A percentile compares a stretch with the other conserved stretches of the same genome.
phyloP scores from a whole-genome alignment of 2,888 invertebrate species.

The Sinotaia quadrata region DNA sequence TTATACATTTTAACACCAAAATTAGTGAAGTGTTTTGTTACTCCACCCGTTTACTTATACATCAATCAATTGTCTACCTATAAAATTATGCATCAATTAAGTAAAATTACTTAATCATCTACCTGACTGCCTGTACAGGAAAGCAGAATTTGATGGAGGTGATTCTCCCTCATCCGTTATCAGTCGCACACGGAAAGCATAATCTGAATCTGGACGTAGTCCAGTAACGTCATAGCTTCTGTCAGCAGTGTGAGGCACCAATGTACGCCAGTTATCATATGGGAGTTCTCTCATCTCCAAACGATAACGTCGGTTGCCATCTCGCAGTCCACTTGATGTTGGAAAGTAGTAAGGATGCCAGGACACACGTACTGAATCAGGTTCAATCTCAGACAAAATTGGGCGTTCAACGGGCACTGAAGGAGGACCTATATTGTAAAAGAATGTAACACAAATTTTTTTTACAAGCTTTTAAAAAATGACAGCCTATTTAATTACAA shows the following conservation, averaged over 20 bases:
- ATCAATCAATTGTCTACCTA: too few species aligned
- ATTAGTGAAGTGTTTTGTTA: too few species aligned
- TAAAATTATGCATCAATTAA: too few species aligned
- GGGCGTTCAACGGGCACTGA: slow-evolving; percentile 59
- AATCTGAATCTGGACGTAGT: slow-evolving; percentile 92
- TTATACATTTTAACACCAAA: too few species aligned
- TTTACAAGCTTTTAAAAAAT: too few species aligned
- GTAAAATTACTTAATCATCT: neutral
- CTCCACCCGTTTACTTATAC: too few species aligned
- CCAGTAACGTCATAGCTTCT: slow-evolving; percentile 58
- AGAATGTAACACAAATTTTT: neutral
- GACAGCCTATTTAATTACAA: too few species aligned
- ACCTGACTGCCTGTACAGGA: slow-evolving; percentile 60
- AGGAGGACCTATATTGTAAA: slow-evolving; percentile 44
- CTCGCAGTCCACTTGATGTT: slow-evolving; percentile 8
- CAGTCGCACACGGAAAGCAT: slow-evolving; percentile 94
- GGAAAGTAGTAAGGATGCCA: slow-evolving; percentile 57
- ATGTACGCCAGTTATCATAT: slow-evolving; percentile 50
- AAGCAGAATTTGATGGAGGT: slow-evolving; percentile 92
- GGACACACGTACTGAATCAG: slow-evolving; percentile 60
- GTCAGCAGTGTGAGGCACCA: slow-evolving; percentile 49
- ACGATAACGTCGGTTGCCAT: slow-evolving; percentile 25
- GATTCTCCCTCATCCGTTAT: slow-evolving; percentile 94
- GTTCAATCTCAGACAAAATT: slow-evolving; percentile 57
- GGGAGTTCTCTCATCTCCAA: slow-evolving; percentile 53